Conservation (phyloP, 2,113 vertebrate species). For the Callipepla squamata region DNA sequence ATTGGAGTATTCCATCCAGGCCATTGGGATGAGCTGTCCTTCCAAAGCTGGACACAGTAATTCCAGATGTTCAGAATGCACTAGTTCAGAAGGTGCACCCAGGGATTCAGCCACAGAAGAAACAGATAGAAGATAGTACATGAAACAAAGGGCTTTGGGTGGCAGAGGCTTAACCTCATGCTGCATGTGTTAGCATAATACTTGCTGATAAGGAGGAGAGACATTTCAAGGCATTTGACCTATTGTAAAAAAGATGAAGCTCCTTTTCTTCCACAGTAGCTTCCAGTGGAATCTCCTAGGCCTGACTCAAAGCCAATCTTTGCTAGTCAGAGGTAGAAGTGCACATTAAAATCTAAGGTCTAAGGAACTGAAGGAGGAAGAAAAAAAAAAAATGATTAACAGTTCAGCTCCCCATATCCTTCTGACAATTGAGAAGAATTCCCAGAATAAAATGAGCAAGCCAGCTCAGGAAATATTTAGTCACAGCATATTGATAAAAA, state of each 20-base stretch:
- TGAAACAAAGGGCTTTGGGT: background rate
- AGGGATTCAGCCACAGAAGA: background rate
- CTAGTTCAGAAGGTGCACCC: background rate
- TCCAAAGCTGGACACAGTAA: background rate
- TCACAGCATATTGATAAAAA: background rate
- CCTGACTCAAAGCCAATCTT: background rate
- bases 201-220: background rate
- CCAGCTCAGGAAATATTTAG: background rate
- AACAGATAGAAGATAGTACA: rapidly evolving
- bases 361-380: background rate
- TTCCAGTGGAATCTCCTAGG: background rate
- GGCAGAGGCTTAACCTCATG: background rate
- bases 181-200: background rate
- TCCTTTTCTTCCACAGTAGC: background rate
- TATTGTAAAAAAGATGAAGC: background rate
- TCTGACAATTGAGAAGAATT: background rate
- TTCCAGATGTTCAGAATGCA: background rate
- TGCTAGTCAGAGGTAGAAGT: background rate
- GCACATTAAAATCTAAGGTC: background rate
- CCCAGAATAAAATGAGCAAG: background rate
- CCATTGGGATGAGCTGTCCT: background rate
- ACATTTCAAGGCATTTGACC: background rate
- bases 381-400: background rate
- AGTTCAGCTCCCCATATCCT: background rate
- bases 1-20: conserved; percentile 30